These are phyloP conservation scores for Hylia prasina DNA, from an alignment of 2,113 vertebrate species.

Conservation along the genomic window DNA sequence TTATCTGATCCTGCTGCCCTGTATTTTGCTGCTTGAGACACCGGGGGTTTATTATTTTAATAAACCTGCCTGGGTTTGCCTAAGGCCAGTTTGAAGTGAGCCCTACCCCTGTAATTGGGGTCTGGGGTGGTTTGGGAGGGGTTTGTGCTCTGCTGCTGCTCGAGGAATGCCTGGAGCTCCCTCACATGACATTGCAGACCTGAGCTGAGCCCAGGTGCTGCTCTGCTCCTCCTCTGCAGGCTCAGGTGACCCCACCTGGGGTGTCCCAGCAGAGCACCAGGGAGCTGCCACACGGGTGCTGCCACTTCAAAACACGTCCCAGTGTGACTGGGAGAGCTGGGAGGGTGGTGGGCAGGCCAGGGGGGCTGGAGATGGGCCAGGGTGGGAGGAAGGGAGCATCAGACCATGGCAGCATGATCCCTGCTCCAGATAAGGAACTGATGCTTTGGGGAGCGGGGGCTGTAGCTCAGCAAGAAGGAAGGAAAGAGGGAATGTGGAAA, in stretches of 20 bases:
- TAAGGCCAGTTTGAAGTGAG: neutral
- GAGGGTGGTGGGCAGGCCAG: neutral
- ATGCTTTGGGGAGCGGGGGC: neutral
- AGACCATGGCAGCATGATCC: neutral
- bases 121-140: neutral
- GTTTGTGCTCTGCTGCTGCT: neutral
- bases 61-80: neutral
- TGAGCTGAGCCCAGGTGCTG: neutral
- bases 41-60: neutral
- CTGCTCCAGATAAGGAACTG: neutral
- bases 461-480: slow-evolving; percentile 5
- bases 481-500: neutral
- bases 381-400: neutral
- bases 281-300: neutral
- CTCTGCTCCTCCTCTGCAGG: neutral
- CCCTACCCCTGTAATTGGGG: slow-evolving; percentile 2
- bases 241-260: neutral
- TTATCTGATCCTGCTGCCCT: slow-evolving; percentile 9
- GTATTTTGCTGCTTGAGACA: neutral
- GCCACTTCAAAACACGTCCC: neutral
- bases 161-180: neutral
- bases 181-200: neutral
- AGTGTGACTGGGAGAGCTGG: neutral
- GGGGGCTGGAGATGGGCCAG: neutral
- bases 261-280: neutral